Base-by-base conservation (phyloP, 2,888 invertebrate genomes). In the Thereva unica region DNA sequence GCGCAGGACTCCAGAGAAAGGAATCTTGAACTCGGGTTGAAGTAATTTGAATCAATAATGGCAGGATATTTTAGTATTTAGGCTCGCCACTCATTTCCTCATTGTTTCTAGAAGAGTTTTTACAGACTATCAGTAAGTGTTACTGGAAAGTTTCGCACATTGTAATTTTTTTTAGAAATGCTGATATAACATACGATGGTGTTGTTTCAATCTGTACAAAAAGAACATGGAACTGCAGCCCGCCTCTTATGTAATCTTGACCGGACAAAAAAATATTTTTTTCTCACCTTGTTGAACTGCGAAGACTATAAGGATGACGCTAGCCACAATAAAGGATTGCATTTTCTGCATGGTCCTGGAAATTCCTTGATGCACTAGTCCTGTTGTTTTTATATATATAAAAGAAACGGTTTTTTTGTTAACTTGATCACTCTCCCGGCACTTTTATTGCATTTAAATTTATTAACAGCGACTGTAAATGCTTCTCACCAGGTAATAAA, bases 261-360 rank as follows among this genome's bases (percentile, higher is more conserved):
- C 42, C 12, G 41, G 34, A 57, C 50, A 12, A 5, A 87, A 66
- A 77, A 78, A 77, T 72, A 45, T 8, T 12, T 53, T 53, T 41
- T 75, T 74, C 75, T 78, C 78, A 78, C 83, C 83, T 83, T 80
- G 77, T 72, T 82, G 78, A 71, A 79, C 77, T 71, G 78, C 77
- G 73, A 81, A 74, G 72, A 80, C 75, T 71, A 82, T 71, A 69
- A 80, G 75, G 68, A 82, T 73, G 71, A 75, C 78, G 74, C 78
- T 78, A 71, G 76, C 77, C 73, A 79, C 71, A 71, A 78, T 73
- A 71, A 79, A 72, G 68, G 77, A 78, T 73, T 80, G 80, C 79
- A 80, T 78, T 72, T 73, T 75, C 67, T 44, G 38, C 54, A 64
- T 23, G 12, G 23, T 9, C 38, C 12, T 2, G 23, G 23, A 23